These are phyloP conservation scores for Cheilosia vernalis DNA, from an alignment of 2,888 invertebrate species.

Conservation along the genomic window DNA sequence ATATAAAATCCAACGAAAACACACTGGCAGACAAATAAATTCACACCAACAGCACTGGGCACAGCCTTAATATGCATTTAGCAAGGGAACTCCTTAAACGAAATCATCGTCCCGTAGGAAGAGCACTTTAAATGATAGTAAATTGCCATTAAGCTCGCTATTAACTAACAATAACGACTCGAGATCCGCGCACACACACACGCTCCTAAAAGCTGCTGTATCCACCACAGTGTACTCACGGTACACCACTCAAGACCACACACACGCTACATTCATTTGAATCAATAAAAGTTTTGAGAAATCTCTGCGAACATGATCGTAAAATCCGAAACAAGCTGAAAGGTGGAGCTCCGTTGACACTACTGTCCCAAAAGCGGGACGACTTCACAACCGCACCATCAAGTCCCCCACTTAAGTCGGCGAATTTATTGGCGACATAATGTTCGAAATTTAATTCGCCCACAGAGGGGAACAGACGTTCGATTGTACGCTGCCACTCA, in stretches of 20 bases:
- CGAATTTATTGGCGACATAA: slow-evolving; percentile 65
- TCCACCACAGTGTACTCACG: no score
- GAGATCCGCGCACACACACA: slow-evolving; percentile 21
- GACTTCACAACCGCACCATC: neutral
- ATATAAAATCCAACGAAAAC: slow-evolving; percentile 59
- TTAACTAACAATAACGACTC: slow-evolving; percentile 65
- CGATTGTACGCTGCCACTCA: slow-evolving; percentile 2
- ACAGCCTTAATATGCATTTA: slow-evolving; percentile 22
- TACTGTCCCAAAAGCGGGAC: slow-evolving; percentile 12
- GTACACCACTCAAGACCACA: slow-evolving; percentile 48
- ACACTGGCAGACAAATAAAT: slow-evolving; percentile 60
- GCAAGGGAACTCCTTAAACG: slow-evolving; percentile 7
- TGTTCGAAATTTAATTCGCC: slow-evolving; percentile 66
- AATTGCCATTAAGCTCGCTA: slow-evolving; percentile 71
- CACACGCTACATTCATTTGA: slow-evolving; percentile 36
- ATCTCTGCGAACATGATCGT: slow-evolving; percentile 60
- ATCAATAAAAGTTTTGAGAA: slow-evolving; percentile 65
- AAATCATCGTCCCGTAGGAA: slow-evolving; percentile 53
- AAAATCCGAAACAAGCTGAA: slow-evolving; percentile 52
- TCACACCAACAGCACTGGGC: slow-evolving; percentile 55
- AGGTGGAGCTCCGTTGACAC: slow-evolving; percentile 47
- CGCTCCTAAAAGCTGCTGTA: neutral
- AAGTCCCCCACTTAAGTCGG: slow-evolving; percentile 54
- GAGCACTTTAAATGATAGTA: slow-evolving; percentile 69
- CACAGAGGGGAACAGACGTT: slow-evolving; percentile 7